Evolutionary conservation across 2,113 vertebrate species (phyloP).

Genomic region (Rhineura floridana): DNA sequence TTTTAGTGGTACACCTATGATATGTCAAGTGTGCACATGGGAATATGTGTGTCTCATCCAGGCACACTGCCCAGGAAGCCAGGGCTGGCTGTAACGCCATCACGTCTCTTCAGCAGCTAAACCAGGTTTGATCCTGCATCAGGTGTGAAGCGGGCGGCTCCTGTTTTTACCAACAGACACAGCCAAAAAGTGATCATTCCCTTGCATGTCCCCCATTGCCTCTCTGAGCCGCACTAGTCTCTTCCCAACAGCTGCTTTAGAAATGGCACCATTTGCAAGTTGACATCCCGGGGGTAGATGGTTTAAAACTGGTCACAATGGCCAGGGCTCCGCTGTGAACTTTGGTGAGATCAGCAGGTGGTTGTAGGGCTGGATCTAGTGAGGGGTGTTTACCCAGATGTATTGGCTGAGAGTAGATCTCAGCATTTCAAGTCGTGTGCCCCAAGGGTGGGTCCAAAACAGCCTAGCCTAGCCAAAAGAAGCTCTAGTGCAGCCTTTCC

Average conservation of each 20-base stretch:
- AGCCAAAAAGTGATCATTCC: background rate
- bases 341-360: background rate
- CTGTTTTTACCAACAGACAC: background rate
- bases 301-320: background rate
- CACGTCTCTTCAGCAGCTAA: too few species aligned
- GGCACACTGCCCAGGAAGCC: background rate
- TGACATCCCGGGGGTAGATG: slow-evolving; percentile 12
- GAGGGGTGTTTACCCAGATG: background rate
- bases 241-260: background rate
- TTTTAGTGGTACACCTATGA: background rate
- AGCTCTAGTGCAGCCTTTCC: too few species aligned
- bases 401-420: too few species aligned
- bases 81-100: background rate
- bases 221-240: background rate
- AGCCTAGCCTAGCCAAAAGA: too few species aligned
- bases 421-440: too few species aligned
- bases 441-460: too few species aligned
- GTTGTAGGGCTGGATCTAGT: background rate
- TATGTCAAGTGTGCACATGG: background rate
- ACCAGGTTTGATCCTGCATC: background rate
- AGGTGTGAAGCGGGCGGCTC: too few species aligned
- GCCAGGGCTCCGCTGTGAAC: background rate
- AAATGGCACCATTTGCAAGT: background rate
- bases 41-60: background rate
- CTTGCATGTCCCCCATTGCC: too few species aligned